Percentiles rank a stretch among this genome's conserved stretches.
phyloP scores from a whole-genome alignment of 2,888 invertebrate species.

The Isotomurus palustris region DNA sequence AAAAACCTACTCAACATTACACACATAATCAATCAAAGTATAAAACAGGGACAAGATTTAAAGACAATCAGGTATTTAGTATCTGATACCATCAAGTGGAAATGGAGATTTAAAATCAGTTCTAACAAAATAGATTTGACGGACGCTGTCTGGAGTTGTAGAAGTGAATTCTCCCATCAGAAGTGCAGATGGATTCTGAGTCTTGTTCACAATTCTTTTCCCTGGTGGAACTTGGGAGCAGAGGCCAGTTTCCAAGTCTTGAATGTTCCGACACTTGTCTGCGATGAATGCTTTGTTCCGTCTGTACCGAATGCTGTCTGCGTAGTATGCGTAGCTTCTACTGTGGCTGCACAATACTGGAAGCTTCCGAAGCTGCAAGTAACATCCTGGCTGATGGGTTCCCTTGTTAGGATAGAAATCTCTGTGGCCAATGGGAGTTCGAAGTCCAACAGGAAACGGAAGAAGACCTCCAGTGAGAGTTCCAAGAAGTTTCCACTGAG shows the following conservation, averaged over 20 bases:
- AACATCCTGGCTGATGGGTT: slow-evolving; percentile 29
- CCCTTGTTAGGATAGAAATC: slow-evolving; percentile 36
- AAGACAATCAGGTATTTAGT: too few relatives aligned
- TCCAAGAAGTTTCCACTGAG: slow-evolving; percentile 21
- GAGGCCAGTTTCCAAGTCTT: slow-evolving; percentile 9
- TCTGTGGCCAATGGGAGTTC: slow-evolving; percentile 26
- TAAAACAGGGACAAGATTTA: slow-evolving; percentile 9
- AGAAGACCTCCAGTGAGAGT: slow-evolving; percentile 16
- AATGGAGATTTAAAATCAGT: slow-evolving; percentile 22
- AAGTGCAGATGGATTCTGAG: slow-evolving; percentile 1
- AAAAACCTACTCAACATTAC: neutral
- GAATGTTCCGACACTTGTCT: slow-evolving; percentile 9
- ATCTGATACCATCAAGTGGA: too few relatives aligned
- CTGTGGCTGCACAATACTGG: slow-evolving; percentile 29
- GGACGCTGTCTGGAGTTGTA: slow-evolving; percentile 3
- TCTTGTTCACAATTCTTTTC: too few relatives aligned
- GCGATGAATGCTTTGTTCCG: slow-evolving; percentile 10
- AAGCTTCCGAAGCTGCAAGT: slow-evolving; percentile 11
- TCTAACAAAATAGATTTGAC: slow-evolving; percentile 22
- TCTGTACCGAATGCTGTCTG: slow-evolving; percentile 20
- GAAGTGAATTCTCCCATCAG: slow-evolving; percentile 31
- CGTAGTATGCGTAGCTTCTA: slow-evolving; percentile 27
- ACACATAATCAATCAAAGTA: neutral
- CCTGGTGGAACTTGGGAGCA: slow-evolving; percentile 13
- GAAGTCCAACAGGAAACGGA: slow-evolving; percentile 23